Base-by-base conservation (phyloP, 2,797 vertebrate genomes). In the Clarias laeviceps region DNA sequence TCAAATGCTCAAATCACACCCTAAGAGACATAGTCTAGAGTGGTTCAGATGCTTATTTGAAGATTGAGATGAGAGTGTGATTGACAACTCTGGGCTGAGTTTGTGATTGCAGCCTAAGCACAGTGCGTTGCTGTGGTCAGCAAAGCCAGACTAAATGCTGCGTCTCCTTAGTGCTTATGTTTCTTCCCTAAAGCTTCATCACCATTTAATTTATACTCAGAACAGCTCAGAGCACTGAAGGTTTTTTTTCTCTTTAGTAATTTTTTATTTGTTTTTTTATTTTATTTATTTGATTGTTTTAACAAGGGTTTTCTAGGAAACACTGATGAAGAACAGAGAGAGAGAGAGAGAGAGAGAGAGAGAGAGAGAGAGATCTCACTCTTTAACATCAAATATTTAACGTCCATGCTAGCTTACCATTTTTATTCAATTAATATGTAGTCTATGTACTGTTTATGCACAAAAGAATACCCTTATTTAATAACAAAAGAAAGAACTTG, bases 31-130 rank as follows among this genome's bases (percentile, higher is more conserved):
- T 20, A 76, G 64, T 54, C 50, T 27, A 15, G 72, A 65, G 78
- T 77, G 29, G 3, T 18, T 8, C 12, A 5, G 4, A 15, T 69
- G 7, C 56, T 80, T 80, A 17, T 64, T 40, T 65, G 29, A 22
- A 50, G 57, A 86, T 40, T 45, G 32, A 73, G 65, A 83, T 50
- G 29, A 80, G 37, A 17, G n/a, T 77, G 40, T 84, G 72, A 84
- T 34, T 84, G 82, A 84, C 82, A 66, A 17, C 40, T 57, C 66
- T 61, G 79, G 79, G 73, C 70, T 79, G 65, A 83, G 50, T 66
- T 32, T 85, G 61, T 85, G 81, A 88, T 65, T 83, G 86, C 57
- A 80, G 83, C 64, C 65, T 83, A 77, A 87, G 78, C 34, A 62
- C 70, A 65, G 14, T 68, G 68, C 72, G 59, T 72, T 68, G 64